Evolutionary conservation across 1,140 invertebrate genomes (phyloP).

Genomic region (Sycophaga agraensis): DNA sequence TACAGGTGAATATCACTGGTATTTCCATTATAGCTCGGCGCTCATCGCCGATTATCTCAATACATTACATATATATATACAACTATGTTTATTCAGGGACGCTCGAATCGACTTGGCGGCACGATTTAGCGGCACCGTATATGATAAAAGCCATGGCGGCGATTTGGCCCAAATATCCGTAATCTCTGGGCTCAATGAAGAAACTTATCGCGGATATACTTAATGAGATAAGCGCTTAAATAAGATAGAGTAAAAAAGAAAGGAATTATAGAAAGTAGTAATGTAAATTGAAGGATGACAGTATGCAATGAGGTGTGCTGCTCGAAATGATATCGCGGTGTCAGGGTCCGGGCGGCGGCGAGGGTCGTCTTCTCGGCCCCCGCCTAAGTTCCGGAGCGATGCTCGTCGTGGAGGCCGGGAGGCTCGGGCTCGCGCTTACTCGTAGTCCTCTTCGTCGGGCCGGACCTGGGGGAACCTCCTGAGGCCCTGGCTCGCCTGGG

Average conservation of each 20-base stretch:
- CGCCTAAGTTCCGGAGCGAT: no score
- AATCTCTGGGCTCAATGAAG: no score
- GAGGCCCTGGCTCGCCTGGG: conserved; percentile 36
- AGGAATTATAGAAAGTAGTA: conserved; percentile 11
- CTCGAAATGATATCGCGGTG: conserved; percentile 6
- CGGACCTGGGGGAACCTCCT: conserved; percentile 54
- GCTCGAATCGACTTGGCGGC: no score
- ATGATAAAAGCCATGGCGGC: conserved; percentile 12
- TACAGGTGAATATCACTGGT: conserved; percentile 20
- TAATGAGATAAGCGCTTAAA: conserved; percentile 19
- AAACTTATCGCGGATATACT: conserved; percentile 12
- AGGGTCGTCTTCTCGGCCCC: no score
- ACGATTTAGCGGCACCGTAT: no score
- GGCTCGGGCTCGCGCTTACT: conserved; percentile 33
- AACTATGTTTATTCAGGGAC: conserved; percentile 10
- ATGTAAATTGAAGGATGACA: conserved; percentile 13
- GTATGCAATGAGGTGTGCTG: conserved; percentile 8
- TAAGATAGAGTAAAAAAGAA: conserved; percentile 19
- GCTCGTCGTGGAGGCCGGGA: neutral
- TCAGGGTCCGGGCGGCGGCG: no score
- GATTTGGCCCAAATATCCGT: conserved; percentile 6
- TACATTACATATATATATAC: conserved; percentile 16
- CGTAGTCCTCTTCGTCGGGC: conserved; percentile 54
- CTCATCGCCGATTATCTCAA: neutral
- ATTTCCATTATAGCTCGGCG: conserved; percentile 1